phyloP scores from a whole-genome alignment of 2,113 vertebrate genomes.

The Stigmatopora argus region DNA sequence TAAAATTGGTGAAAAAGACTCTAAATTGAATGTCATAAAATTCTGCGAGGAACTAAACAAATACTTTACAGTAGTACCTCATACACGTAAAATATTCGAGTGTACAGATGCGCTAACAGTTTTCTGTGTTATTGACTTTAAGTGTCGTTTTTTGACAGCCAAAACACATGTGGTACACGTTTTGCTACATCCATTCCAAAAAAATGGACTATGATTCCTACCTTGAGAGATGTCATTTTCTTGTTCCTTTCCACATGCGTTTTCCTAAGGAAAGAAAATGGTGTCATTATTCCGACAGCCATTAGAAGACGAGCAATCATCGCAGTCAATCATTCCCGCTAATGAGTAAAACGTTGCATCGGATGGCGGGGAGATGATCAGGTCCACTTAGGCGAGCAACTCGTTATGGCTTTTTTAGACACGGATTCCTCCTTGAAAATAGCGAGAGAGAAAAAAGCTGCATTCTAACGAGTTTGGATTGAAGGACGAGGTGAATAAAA shows the following conservation, averaged over 20 bases:
- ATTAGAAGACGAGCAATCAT: constrained; percentile 1
- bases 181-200: neutral
- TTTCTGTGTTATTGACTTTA: too few species aligned
- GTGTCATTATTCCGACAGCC: constrained; percentile 5
- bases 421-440: neutral
- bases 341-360: constrained; percentile 5
- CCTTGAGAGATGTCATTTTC: neutral
- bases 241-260: neutral
- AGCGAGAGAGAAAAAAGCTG: neutral
- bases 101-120: too few species aligned
- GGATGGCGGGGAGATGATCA: neutral
- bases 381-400: constrained; percentile 1
- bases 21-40: too few species aligned
- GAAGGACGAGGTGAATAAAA: constrained; percentile 9
- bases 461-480: constrained; percentile 4
- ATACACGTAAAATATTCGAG: too few species aligned
- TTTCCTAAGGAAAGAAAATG: neutral
- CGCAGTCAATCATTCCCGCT: neutral
- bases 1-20: too few species aligned
- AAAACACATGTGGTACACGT: neutral
- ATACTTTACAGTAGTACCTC: too few species aligned
- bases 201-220: neutral
- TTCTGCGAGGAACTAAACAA: too few species aligned
- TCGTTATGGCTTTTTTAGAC: neutral
- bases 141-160: too few species aligned